A percentile compares a stretch with the other conserved stretches of the same genome.
Conservation (phyloP, 2,797 vertebrate genomes). For the Pampus argenteus region DNA sequence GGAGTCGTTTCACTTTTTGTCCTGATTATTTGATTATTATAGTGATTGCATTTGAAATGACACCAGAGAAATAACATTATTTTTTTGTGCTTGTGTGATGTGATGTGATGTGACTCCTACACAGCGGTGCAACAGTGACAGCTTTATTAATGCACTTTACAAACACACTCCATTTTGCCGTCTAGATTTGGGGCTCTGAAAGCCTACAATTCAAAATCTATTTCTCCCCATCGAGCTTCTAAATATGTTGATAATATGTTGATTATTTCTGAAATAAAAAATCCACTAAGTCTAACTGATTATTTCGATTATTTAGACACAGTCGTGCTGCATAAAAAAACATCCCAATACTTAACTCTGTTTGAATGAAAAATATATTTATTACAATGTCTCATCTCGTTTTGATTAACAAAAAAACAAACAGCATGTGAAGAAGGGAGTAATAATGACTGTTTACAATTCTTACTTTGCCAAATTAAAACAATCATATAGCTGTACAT, state of each 20-base stretch:
- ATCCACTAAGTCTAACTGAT: too few relatives aligned
- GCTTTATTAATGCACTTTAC: background rate
- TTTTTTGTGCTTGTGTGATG: too few relatives aligned
- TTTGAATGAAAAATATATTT: background rate
- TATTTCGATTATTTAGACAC: conserved; percentile 19
- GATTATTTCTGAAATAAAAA: background rate
- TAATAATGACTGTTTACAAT: background rate
- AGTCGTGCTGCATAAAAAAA: background rate
- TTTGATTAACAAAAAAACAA: background rate
- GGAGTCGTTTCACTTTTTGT: background rate
- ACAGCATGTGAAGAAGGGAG: too few relatives aligned
- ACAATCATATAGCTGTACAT: too few relatives aligned
- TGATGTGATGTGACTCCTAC: background rate
- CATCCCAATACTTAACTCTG: background rate
- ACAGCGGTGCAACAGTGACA: background rate
- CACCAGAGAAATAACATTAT: too few relatives aligned
- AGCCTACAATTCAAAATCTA: background rate
- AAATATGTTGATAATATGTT: background rate
- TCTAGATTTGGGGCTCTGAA: background rate
- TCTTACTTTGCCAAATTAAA: too few relatives aligned
- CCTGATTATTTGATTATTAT: too few relatives aligned
- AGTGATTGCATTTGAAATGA: background rate
- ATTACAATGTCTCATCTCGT: background rate
- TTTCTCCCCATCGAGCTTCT: background rate
- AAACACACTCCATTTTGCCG: background rate